Base-by-base conservation (phyloP, 2,888 invertebrate genomes). In the Pachycephus smyrnensis region DNA sequence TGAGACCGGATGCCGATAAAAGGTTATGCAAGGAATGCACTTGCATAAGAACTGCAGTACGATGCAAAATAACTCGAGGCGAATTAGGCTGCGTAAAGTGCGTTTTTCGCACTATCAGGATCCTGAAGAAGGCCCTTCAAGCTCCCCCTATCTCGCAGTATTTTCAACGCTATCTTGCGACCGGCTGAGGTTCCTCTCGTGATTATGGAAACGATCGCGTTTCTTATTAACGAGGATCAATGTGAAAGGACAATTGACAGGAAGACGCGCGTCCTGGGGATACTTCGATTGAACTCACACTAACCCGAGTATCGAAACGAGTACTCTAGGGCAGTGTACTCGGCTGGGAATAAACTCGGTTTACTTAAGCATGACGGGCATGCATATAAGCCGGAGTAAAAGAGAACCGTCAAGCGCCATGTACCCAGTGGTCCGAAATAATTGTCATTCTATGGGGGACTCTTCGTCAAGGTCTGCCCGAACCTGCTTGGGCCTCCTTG, bases 351-450 rank as follows among this genome's bases (percentile, higher is more conserved):
- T 88, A 88, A 88, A 88, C 86, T 88, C 86, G 84, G 88, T 87
- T 88, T 87, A 88, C 86, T 88, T 88, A 84, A 88, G 88, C 88
- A 88, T 89, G 89, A 89, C 88, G 86, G 84, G 89, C 89, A 89
- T 89, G 89, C 89, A 88, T 88, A 89, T 86, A 82, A 86, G 87
- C 84, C 78, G 79, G 84, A 84, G 85, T 88, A 89, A 89, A 90
- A 87, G 87, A 88, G 84, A 88, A 84, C 88, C 88, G 87, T 86
- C 88, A 87, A 88, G 88, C 88, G 89, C 89, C 89, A 88, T 88
- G 86, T 87, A 89, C 88, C 87, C 88, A 86, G 88, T 87, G 88
- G 86, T 87, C 87, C 85, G 86, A 86, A 87, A 89, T 88, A 88
- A 90, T 90, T 89, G 89, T 89, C 88, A 89, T 90, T 89, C 88